These are phyloP conservation scores for Ramazzottius varieornatus DNA, from an alignment of 2,888 invertebrate genomes.

Conservation along the genomic window DNA sequence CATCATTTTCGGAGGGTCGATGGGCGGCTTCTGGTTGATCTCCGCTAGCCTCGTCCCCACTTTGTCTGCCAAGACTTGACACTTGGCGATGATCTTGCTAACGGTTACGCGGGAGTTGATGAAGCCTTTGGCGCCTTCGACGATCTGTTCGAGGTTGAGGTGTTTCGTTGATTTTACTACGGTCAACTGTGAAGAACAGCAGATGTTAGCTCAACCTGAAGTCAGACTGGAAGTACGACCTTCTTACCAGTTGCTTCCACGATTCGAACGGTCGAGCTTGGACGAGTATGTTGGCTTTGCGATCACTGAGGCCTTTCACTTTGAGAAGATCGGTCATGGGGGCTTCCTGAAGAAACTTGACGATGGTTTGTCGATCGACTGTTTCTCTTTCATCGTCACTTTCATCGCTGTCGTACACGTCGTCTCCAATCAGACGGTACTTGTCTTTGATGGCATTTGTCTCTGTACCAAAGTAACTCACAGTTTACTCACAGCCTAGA, in stretches of 20 bases:
- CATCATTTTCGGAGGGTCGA: neutral
- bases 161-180: neutral
- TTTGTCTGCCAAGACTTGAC: neutral
- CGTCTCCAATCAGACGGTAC: neutral
- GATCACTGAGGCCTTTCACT: neutral
- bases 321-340: neutral
- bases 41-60: too few species aligned
- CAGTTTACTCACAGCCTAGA: too few species aligned
- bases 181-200: neutral
- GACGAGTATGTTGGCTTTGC: neutral
- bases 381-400: neutral
- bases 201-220: neutral
- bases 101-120: neutral
- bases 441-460: neutral
- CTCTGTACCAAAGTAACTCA: neutral
- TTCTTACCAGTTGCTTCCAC: neutral
- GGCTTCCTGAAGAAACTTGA: neutral
- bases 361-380: neutral
- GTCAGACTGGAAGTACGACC: too few species aligned
- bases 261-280: neutral
- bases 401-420: neutral
- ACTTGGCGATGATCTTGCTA: neutral
- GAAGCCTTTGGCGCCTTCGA: neutral
- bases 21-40: too few species aligned
- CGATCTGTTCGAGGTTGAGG: neutral